These are phyloP conservation scores for Pseudomugil gertrudae DNA, from an alignment of 2,797 vertebrate genomes.

Conservation along the genomic window DNA sequence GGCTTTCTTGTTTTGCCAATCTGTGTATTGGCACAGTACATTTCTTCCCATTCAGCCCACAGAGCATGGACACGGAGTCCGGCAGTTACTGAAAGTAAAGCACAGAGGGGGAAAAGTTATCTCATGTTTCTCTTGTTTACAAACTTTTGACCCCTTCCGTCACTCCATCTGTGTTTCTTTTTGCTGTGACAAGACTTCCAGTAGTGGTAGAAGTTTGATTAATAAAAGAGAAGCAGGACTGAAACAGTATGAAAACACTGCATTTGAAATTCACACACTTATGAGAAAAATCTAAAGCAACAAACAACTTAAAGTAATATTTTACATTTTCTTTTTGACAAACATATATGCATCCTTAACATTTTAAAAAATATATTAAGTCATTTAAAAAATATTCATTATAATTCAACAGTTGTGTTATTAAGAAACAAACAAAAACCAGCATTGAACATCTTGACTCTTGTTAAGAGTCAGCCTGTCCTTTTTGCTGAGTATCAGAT, in stretches of 20 bases:
- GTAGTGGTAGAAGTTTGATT: neutral
- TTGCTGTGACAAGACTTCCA: constrained; percentile 13
- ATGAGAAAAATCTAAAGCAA: neutral
- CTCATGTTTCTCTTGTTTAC: constrained; percentile 26
- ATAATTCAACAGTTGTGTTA: too few relatives aligned
- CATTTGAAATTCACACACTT: neutral
- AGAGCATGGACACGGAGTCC: constrained; percentile 53
- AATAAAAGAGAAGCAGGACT: neutral
- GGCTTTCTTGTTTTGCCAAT: constrained; percentile 66
- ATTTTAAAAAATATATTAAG: neutral
- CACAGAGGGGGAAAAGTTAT: neutral
- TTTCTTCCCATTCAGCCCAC: constrained; percentile 51
- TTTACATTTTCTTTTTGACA: neutral
- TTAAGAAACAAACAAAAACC: too few relatives aligned
- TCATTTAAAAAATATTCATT: too few relatives aligned
- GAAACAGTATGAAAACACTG: neutral
- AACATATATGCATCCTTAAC: neutral
- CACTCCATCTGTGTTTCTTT: constrained; percentile 8
- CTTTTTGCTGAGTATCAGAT: neutral
- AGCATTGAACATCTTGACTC: neutral
- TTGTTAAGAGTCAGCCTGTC: neutral
- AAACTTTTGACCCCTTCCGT: constrained; percentile 41
- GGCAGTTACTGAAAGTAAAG: constrained; percentile 49
- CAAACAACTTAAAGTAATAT: neutral
- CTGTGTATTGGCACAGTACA: constrained; percentile 54